phyloP scores from a whole-genome alignment of 1,140 invertebrate genomes.

The Diachasma alloeum region DNA sequence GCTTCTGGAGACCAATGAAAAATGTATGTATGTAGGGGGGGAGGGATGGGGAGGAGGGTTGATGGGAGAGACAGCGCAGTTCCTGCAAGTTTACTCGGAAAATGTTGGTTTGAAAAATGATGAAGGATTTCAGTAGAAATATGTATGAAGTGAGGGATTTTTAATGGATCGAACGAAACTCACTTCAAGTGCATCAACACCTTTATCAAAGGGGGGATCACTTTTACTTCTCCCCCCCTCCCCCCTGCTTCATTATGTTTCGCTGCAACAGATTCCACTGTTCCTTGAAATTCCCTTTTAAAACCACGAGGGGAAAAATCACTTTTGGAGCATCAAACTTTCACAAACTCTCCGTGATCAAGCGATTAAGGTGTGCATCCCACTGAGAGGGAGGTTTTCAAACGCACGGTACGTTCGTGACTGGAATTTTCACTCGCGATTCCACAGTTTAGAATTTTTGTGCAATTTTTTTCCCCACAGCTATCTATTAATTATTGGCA shows the following conservation, averaged over 20 bases:
- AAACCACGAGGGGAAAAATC: background rate
- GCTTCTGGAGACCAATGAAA: background rate
- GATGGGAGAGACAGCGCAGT: background rate
- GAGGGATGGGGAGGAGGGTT: too few species aligned
- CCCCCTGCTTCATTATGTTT: background rate
- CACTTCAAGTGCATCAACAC: constrained; percentile 19
- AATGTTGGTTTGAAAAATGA: background rate
- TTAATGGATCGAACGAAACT: constrained; percentile 23
- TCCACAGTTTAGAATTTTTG: background rate
- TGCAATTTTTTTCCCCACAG: background rate
- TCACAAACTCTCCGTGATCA: background rate
- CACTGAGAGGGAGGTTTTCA: background rate
- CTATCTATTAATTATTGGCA: constrained; percentile 3
- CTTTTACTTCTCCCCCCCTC: background rate
- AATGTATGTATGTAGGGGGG: background rate
- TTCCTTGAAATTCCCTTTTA: background rate
- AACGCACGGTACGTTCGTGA: background rate
- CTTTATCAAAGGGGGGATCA: background rate
- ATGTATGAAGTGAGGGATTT: background rate
- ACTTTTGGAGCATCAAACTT: background rate
- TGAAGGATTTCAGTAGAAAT: background rate
- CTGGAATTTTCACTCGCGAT: background rate
- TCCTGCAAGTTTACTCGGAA: background rate
- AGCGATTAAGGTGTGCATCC: background rate
- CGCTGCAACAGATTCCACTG: background rate